These are phyloP conservation scores for Acanthopagrus latus DNA, from an alignment of 2,797 vertebrate genomes.

Conservation along the genomic window DNA sequence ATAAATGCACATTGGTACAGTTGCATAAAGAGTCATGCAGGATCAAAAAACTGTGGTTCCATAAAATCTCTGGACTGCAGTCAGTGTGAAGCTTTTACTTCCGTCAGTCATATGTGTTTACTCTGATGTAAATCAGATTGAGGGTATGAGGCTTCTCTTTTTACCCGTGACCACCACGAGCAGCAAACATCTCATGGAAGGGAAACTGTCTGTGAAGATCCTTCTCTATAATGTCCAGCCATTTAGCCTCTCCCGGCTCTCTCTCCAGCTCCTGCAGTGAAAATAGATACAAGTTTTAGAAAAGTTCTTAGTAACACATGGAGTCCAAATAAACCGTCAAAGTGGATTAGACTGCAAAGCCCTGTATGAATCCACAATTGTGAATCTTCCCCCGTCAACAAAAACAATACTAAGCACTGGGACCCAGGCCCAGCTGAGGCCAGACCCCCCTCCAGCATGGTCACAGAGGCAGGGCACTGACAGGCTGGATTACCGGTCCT, in stretches of 20 bases:
- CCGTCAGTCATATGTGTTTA: neutral
- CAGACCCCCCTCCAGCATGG: constrained; percentile 35
- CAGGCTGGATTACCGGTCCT: constrained; percentile 67
- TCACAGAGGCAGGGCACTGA: constrained; percentile 21
- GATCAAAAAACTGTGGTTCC: neutral
- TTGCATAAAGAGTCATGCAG: neutral
- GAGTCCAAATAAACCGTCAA: neutral
- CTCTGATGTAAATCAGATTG: neutral
- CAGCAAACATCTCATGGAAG: constrained; percentile 94
- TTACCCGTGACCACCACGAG: constrained; percentile 92
- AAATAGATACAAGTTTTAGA: constrained; percentile 8
- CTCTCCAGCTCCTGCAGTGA: constrained; percentile 89
- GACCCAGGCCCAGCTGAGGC: constrained; percentile 14
- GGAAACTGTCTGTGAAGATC: constrained; percentile 94
- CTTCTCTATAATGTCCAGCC: constrained; percentile 95
- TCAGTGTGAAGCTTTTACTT: constrained; percentile 6
- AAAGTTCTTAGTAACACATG: neutral
- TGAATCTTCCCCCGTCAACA: constrained; percentile 12
- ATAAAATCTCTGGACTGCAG: neutral
- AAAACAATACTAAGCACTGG: constrained; percentile 23
- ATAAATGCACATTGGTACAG: neutral
- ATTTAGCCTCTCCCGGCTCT: constrained; percentile 91
- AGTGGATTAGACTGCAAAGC: constrained; percentile 3
- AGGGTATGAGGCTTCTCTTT: neutral
- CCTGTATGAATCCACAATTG: neutral